Evolutionary conservation across 2,113 vertebrate species (phyloP).

Genomic region (Gnathonemus longibarbis): DNA sequence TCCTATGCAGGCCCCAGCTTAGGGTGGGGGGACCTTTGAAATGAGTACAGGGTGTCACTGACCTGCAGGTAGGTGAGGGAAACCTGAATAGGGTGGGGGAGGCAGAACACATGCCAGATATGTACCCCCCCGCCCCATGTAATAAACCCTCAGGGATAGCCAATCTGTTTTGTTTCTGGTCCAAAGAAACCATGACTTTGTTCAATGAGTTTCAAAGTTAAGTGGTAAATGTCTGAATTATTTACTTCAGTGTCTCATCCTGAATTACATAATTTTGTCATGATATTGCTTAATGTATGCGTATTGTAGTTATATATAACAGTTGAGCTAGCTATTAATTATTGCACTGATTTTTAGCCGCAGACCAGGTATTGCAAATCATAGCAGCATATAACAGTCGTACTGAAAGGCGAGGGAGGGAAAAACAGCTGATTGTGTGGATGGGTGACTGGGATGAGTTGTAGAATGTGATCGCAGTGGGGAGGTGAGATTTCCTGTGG

Average conservation of each 20-base stretch:
- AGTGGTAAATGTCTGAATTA: background rate
- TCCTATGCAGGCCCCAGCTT: constrained; percentile 27
- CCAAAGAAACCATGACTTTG: background rate
- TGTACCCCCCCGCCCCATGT: background rate
- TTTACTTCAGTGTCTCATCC: background rate
- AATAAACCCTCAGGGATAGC: background rate
- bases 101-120: constrained; percentile 7
- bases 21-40: constrained; percentile 24
- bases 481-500: no score
- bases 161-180: background rate
- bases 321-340: no score
- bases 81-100: background rate
- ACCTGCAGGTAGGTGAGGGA: background rate
- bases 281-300: background rate
- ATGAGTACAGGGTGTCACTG: constrained; percentile 12
- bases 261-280: background rate
- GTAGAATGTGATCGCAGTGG: no score
- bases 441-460: no score
- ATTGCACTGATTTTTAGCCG: no score
- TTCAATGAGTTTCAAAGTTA: background rate
- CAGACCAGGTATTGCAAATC: no score
- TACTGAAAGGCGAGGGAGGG: no score
- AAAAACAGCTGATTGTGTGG: no score
- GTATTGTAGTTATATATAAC: no score
- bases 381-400: no score